These are phyloP conservation scores for Diploscapter pachys DNA, from an alignment of 1,140 invertebrate genomes.

Conservation along the genomic window DNA sequence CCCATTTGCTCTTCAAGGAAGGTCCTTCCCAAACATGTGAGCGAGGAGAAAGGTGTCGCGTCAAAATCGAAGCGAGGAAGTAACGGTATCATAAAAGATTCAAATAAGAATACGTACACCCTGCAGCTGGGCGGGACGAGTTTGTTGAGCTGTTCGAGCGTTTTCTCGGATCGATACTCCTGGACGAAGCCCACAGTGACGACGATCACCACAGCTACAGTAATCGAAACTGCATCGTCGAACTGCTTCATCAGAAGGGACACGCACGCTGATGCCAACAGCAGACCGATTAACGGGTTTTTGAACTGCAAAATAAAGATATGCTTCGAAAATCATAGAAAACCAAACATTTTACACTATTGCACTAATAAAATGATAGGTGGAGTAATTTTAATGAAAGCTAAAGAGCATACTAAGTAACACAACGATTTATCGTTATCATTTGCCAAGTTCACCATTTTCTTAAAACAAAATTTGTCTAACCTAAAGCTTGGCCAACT, in stretches of 20 bases:
- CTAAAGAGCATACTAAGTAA: slow-evolving; percentile 10
- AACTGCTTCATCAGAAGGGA: slow-evolving; percentile 93
- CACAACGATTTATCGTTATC: slow-evolving; percentile 2
- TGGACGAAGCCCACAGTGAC: slow-evolving; percentile 95
- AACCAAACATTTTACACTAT: background rate
- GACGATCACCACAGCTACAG: slow-evolving; percentile 88
- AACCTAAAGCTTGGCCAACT: background rate
- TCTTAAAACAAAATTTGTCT: background rate
- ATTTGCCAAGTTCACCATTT: background rate
- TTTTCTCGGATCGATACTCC: slow-evolving; percentile 99
- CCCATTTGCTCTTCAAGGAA: background rate
- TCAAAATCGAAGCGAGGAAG: slow-evolving; percentile 22
- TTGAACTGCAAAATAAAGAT: slow-evolving; percentile 72
- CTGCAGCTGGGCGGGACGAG: slow-evolving; percentile 75
- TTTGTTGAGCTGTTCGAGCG: slow-evolving; percentile 95
- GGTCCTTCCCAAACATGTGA: background rate
- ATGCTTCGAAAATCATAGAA: slow-evolving; percentile 16
- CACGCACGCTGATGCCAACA: slow-evolving; percentile 89
- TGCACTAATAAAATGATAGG: background rate
- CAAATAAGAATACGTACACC: slow-evolving; percentile 59
- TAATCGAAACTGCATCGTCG: slow-evolving; percentile 97
- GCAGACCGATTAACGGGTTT: slow-evolving; percentile 89
- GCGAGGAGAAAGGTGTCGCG: background rate
- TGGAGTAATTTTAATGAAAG: slow-evolving; percentile 21
- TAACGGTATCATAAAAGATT: slow-evolving; percentile 40